Base-by-base conservation (phyloP, 2,888 invertebrate genomes). In the Eurytoma adleriae region DNA sequence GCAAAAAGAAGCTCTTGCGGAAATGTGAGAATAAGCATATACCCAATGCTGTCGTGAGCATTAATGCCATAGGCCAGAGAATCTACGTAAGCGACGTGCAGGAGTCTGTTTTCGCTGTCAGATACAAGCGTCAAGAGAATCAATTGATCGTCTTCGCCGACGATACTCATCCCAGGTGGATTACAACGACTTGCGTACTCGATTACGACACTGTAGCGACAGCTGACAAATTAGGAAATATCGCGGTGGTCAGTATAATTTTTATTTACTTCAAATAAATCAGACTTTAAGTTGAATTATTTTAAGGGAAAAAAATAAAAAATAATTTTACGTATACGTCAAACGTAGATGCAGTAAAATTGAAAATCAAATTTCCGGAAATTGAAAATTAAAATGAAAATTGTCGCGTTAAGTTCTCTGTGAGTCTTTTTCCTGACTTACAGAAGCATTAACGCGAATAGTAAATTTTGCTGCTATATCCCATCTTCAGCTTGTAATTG, bases 1-100 rank as follows among this genome's bases (percentile, higher is more conserved):
- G 99, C 79, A 97, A 97, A 91, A 97, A 99, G 91, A 99, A 99
- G 91, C 92, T 99, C 78, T 91, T 99, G 66, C 93, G 99, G 73
- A 99, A 99, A 92, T 99, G 99, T 92, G 99, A 99, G 91, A 99
- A 99, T 89, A 96, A 96, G 94, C 98, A 99, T 92, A 96, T 99
- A 91, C 99, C 99, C 16, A 98, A 99, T 90, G 94, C 96, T 84
- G 97, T 99, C 84, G 96, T 97, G 0, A 96, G 96, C 85, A 96
- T 99, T 83, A 96, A 98, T 90, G 96, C 98, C 0, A 95, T 98
- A 91, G 98, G 99, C 0, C 96, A 98, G 88, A 94, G 99, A 79
- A 96, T 99, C 83, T 97, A 96, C 88, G 99, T 97, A 0, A 95
- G 97, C 0, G 99, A 99, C 90, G 96, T 98, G 0, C 98, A 98